Evolutionary conservation across 2,888 invertebrate species (phyloP), one percentile per base, ranked within the genome.

Genomic region (Caenorhabditis imperialis): DNA sequence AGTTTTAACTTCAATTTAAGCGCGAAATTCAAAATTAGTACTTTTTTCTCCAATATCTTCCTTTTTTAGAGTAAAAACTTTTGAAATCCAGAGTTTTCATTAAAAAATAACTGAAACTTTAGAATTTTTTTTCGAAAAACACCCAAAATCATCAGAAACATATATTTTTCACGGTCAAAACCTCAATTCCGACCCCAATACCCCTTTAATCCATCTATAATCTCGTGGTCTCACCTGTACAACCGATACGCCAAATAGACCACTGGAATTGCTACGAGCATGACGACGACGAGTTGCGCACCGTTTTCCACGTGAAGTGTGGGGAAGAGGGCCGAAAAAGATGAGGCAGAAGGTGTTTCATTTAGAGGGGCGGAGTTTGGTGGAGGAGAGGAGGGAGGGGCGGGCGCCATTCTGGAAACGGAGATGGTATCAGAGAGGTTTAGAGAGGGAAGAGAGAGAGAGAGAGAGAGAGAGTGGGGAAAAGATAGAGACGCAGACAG

Each of bases 231-330:
- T 45, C n/a, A 79, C 79, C 77, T 72, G 70, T 61, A 72, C 48
- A 77, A 35, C n/a, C 79, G 40, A 63, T 79, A 79, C 38, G 60
- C 75, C 42, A 79, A 22, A 45, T 79, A 79, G 16, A 70, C 53
- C 6, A 76, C 48, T 25, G 79, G 79, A 44, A 79, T 58, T 23
- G 65, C 25, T n/a, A 67, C 40, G 47, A 79, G 45, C 79, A 79
- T 79, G 22, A 67, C 57, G 35, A 65, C 72, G 23, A 30, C 30
- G 7, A 62, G 30, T 55, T 58, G 57, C 14, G 51, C 18, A 40
- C 54, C 42, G 55, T 57, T 57, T 51, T 67, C 67, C 40, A 67
- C 44, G 50, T 67, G 67, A 38, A 67, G 57, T 16, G 51, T 57
- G 35, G 47, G 50, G 27, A 60, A 33, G 5, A 63, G 14, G 14